These are phyloP conservation scores for Apostichopus californicus DNA, from an alignment of 35 echinoderm and acorn worm genomes.

Conservation along the genomic window DNA sequence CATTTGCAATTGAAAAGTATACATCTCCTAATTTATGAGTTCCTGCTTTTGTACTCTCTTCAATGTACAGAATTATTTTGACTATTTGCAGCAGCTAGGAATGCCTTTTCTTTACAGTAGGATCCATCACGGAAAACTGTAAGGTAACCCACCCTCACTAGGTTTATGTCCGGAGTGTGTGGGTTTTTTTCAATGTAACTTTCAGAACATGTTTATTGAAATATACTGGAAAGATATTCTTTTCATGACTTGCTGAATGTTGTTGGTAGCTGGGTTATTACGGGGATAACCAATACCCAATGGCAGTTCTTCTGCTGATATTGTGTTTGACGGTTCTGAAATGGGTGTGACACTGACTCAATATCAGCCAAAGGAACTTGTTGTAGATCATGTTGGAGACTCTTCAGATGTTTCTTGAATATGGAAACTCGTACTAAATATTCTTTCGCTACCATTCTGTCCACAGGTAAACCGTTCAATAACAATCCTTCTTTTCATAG, in stretches of 20 bases:
- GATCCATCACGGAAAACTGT: constrained; percentile 43
- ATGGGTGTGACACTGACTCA: too few species aligned
- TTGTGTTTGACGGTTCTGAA: too few species aligned
- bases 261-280: neutral
- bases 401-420: neutral
- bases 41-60: constrained; percentile 66
- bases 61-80: neutral
- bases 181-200: neutral
- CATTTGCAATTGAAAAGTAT: constrained; percentile 52
- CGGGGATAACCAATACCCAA: too few species aligned
- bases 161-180: neutral
- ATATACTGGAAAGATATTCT: neutral
- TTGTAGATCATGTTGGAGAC: neutral
- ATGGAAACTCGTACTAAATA: neutral
- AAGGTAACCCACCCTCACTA: constrained; percentile 18
- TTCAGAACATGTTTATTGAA: constrained; percentile 2
- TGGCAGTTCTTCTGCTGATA: too few species aligned
- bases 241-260: constrained; percentile 1
- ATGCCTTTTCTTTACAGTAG: neutral
- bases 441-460: constrained; percentile 1
- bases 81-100: neutral
- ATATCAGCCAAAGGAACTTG: too few species aligned
- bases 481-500: neutral
- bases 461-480: constrained; percentile 19
- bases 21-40: constrained; percentile 56